phyloP scores from a whole-genome alignment of 2,113 vertebrate genomes.

The Lynx canadensis region DNA sequence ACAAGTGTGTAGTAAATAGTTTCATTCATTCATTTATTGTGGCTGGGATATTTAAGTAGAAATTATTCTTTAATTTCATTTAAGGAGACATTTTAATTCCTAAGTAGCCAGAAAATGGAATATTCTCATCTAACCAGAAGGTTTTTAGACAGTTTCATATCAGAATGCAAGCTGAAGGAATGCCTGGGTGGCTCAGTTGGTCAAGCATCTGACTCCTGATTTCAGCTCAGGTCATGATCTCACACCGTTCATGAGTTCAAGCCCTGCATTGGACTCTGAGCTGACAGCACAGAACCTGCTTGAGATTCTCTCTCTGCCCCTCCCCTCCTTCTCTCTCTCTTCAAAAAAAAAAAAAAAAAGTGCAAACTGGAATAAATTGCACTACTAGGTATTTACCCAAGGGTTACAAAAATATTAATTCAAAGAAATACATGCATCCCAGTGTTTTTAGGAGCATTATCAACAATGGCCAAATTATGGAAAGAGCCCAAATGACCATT shows the following conservation, averaged over 20 bases:
- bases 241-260: neutral
- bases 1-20: neutral
- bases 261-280: neutral
- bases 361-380: no score
- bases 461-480: no score
- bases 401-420: no score
- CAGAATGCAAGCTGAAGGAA: neutral
- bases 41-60: neutral
- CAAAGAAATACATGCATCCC: no score
- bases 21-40: conserved; percentile 31
- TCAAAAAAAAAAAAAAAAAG: neutral
- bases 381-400: no score
- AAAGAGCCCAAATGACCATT: no score
- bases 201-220: neutral
- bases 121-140: neutral
- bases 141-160: conserved; percentile 16
- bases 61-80: conserved; percentile 34
- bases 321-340: neutral
- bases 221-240: neutral
- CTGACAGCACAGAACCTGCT: neutral
- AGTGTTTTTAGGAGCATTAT: no score
- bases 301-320: neutral
- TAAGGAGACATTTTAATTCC: conserved; percentile 46
- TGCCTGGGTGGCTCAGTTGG: neutral
- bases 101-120: conserved; percentile 40